Evolutionary conservation across 2,113 vertebrate species (phyloP), one percentile per base, ranked within the genome.

Genomic region (Triplophysa dalaica): DNA sequence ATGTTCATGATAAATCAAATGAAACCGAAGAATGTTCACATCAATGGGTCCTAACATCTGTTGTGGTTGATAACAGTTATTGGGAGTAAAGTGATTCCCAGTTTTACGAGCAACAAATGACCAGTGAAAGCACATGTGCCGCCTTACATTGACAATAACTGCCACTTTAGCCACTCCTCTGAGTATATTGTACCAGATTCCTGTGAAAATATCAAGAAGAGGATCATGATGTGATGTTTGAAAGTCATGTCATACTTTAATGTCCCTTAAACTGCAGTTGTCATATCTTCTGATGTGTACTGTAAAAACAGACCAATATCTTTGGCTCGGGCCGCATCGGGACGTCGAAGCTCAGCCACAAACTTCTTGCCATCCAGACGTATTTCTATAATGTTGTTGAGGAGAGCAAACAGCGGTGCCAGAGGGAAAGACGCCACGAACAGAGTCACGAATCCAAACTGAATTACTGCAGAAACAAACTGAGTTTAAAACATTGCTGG

Each of bases 351-450:
- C 89, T 99, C 98, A 0, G 94, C 92, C 70, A 98, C 92, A 81
- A 99, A 99, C 84, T 99, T 99, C 77, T 99, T 99, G 45, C 97
- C 98, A 24, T 99, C 98, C 54, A 99, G 93, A 50, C 98, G 95
- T 85, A 99, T 99, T 89, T 99, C 98, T 1, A 99, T 99, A 72
- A 99, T 98, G 90, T 99, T 99, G 90, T 99, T 99, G 62, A 99
- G 93, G 70, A 99, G 90, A 0, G 98, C 98, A 19, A 99, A 99
- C 52, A 99, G 91, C 0, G 98, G 98, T 0, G 98, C 98, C 90
- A 99, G 89, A 0, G 98, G 98, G 83, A 99, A 99, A 81, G 98
- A 99, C 0, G 98, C 98, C 26, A 99, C 98, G 0, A 99, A 99
- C 85, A 99, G 70, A 8, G 98, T 99, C n/a, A 99, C 98, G 60